These are phyloP conservation scores for Mus minutoides DNA, from an alignment of 2,797 vertebrate genomes.

Conservation along the genomic window DNA sequence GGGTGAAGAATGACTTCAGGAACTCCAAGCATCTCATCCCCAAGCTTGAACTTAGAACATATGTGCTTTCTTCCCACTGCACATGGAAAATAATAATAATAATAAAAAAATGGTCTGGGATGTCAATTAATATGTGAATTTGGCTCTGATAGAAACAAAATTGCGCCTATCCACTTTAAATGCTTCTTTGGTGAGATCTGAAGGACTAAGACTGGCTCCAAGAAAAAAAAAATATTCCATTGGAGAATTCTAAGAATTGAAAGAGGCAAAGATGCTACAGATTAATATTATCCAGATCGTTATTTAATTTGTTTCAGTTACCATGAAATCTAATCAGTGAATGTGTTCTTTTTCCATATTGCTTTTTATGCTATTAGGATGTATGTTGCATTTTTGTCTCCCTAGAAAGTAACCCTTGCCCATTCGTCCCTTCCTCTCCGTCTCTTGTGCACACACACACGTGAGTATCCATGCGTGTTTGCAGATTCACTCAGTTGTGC, in stretches of 20 bases:
- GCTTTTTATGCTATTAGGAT: background rate
- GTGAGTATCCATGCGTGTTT: background rate
- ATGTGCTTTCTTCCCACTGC: background rate
- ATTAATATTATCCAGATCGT: background rate
- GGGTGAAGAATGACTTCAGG: constrained; percentile 28
- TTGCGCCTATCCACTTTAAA: constrained; percentile 24
- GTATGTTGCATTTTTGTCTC: background rate
- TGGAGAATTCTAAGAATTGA: constrained; percentile 11
- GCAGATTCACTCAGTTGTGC: background rate
- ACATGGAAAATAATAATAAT: background rate
- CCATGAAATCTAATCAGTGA: background rate
- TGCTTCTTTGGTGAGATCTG: constrained; percentile 55
- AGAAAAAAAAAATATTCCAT: background rate
- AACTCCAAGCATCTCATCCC: constrained; percentile 55
- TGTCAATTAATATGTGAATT: constrained; percentile 35
- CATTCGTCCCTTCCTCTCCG: background rate
- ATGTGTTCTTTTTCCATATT: background rate
- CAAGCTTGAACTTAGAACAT: background rate
- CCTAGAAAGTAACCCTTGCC: background rate
- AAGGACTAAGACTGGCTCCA: constrained; percentile 36
- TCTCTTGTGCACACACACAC: background rate
- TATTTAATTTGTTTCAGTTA: background rate
- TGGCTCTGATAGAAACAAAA: background rate
- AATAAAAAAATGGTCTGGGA: background rate
- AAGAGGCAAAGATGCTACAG: background rate